Evolutionary conservation across 2,113 vertebrate genomes (phyloP).

Genomic region (Pipra filicauda): DNA sequence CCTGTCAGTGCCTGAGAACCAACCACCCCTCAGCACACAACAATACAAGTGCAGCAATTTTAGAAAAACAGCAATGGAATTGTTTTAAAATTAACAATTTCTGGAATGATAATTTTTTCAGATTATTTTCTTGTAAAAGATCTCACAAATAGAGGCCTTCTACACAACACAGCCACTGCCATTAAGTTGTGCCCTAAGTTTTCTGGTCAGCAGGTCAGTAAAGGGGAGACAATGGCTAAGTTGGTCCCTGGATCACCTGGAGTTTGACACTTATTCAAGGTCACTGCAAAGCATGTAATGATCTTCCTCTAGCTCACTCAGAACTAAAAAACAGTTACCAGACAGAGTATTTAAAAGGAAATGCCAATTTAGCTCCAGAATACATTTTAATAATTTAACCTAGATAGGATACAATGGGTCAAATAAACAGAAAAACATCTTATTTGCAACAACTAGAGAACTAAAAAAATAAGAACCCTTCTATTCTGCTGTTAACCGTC

Average conservation of each 20-base stretch:
- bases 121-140: background rate
- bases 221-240: background rate
- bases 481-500: background rate
- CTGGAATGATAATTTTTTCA: background rate
- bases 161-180: background rate
- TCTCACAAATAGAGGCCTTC: background rate
- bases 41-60: background rate
- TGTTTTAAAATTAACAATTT: background rate
- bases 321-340: background rate
- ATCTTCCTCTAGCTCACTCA: background rate
- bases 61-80: background rate
- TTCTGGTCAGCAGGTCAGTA: background rate
- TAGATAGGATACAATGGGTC: background rate
- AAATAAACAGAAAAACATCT: background rate
- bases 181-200: background rate
- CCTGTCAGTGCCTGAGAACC: background rate
- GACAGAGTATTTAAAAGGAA: background rate
- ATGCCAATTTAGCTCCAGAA: background rate
- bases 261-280: background rate
- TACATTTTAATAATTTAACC: background rate
- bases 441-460: background rate
- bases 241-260: background rate
- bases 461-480: background rate
- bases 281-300: background rate
- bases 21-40: background rate